Conservation (phyloP, 2,888 invertebrate species). For the Drosophila planitibia region DNA sequence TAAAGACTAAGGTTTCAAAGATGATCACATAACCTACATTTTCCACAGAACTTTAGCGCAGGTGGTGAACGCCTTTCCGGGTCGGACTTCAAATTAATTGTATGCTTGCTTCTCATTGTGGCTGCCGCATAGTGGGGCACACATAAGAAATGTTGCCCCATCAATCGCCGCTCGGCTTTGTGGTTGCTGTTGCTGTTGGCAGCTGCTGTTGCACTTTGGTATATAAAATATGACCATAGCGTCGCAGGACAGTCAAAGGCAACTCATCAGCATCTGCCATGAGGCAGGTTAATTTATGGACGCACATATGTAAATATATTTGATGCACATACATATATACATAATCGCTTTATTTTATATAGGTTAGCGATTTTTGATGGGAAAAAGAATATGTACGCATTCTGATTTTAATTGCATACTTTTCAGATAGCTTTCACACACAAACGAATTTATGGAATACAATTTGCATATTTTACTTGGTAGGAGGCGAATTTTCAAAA, state of each 20-base stretch:
- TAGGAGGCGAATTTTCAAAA: slow-evolving; percentile 27
- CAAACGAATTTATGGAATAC: slow-evolving; percentile 26
- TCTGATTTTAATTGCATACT: slow-evolving; percentile 64
- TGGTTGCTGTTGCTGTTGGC: slow-evolving; percentile 25
- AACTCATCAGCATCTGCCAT: slow-evolving; percentile 47
- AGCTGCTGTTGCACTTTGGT: slow-evolving; percentile 28
- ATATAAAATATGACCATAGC: slow-evolving; percentile 29
- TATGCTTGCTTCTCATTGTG: slow-evolving; percentile 20
- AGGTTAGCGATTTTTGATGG: slow-evolving; percentile 45
- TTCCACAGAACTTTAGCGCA: background rate
- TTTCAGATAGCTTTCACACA: slow-evolving; percentile 19
- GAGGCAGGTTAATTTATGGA: slow-evolving; percentile 7
- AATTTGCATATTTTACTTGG: slow-evolving; percentile 54
- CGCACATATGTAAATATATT: background rate
- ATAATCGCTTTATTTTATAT: slow-evolving; percentile 36
- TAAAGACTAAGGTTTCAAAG: background rate
- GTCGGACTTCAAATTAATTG: slow-evolving; percentile 17
- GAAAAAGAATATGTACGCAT: slow-evolving; percentile 12
- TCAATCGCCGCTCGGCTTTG: slow-evolving; percentile 48
- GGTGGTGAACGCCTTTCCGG: background rate
- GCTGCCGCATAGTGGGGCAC: slow-evolving; percentile 25
- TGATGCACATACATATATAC: slow-evolving; percentile 4
- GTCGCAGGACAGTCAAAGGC: slow-evolving; percentile 42
- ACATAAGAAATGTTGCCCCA: slow-evolving; percentile 63
- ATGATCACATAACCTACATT: background rate